Conservation (phyloP, 2,797 vertebrate species). For the Dipus sagitta region DNA sequence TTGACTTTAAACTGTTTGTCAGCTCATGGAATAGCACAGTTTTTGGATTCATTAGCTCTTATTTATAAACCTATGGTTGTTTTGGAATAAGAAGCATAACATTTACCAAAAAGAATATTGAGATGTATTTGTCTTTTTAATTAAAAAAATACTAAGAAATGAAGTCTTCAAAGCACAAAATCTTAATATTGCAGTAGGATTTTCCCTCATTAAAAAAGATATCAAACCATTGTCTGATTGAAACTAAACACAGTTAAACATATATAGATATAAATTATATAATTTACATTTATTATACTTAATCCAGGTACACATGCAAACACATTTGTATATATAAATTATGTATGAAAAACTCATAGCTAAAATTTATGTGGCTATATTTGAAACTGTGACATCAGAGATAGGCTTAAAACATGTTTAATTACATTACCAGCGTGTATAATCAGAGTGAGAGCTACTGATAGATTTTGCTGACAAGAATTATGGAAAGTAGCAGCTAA, state of each 20-base stretch:
- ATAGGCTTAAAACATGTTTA: constrained; percentile 84
- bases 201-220: constrained; percentile 78
- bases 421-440: constrained; percentile 77
- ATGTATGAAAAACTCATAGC: constrained; percentile 76
- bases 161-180: constrained; percentile 76
- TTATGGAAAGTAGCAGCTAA: constrained; percentile 82
- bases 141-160: constrained; percentile 82
- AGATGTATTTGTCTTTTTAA: constrained; percentile 84
- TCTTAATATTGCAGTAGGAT: constrained; percentile 79
- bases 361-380: constrained; percentile 78
- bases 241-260: constrained; percentile 82
- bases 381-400: constrained; percentile 72
- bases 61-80: constrained; percentile 84
- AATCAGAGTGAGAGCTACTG: constrained; percentile 79
- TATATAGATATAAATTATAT: constrained; percentile 80
- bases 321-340: constrained; percentile 84
- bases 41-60: constrained; percentile 84
- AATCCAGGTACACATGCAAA: constrained; percentile 84
- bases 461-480: constrained; percentile 84
- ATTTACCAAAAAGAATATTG: constrained; percentile 81
- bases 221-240: constrained; percentile 81
- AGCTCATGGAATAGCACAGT: constrained; percentile 70
- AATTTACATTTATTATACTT: constrained; percentile 82
- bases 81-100: constrained; percentile 82
- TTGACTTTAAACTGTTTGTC: constrained; percentile 78